Evolutionary conservation across 2,797 vertebrate genomes (phyloP).

Genomic region (Mionectes olivaceus): DNA sequence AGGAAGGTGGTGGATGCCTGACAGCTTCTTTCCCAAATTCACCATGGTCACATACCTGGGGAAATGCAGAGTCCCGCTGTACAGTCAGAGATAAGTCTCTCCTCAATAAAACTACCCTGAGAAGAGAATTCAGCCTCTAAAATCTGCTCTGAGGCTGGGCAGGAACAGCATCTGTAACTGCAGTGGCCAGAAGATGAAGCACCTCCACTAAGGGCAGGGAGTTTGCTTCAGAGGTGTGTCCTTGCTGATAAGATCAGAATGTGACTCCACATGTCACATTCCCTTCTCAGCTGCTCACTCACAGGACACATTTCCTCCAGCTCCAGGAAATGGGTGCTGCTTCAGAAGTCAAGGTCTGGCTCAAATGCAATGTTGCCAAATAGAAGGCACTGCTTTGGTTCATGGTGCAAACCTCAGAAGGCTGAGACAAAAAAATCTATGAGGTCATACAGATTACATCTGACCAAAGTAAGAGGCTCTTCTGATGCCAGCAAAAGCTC

Average conservation of each 20-base stretch:
- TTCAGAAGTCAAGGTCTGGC: neutral
- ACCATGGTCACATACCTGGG: neutral
- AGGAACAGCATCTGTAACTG: neutral
- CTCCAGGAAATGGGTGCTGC: neutral
- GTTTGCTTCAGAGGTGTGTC: neutral
- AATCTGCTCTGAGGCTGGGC: accelerated
- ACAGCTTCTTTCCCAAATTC: neutral
- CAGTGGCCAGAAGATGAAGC: neutral
- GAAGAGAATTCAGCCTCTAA: neutral
- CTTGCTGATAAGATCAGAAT: neutral
- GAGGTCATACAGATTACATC: neutral
- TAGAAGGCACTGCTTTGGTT: neutral
- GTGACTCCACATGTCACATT: neutral
- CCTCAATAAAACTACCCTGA: neutral
- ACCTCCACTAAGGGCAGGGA: neutral
- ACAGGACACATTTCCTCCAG: neutral
- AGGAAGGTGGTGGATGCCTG: neutral
- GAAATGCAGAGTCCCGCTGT: neutral
- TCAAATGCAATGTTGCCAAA: neutral
- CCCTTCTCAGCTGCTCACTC: neutral
- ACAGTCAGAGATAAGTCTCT: neutral
- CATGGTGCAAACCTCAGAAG: neutral
- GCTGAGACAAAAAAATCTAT: neutral
- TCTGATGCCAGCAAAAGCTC: neutral
- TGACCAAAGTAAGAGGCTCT: neutral